Base-by-base conservation (phyloP, 2,113 vertebrate genomes). In the Odontesthes bonariensis region DNA sequence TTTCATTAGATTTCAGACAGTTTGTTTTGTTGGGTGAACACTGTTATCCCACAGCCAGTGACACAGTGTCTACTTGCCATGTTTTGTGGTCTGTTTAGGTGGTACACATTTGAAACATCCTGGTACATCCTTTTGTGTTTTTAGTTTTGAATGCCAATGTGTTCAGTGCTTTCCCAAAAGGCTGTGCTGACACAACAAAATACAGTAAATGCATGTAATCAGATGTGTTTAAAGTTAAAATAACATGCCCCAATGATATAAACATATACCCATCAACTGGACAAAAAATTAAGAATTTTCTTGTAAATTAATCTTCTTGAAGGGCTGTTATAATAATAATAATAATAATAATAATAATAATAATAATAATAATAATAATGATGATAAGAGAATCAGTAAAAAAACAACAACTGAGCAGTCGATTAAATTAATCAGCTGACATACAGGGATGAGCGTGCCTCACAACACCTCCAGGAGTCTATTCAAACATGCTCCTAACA, bases 1-100 rank as follows among this genome's bases (percentile, higher is more conserved):
- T 79, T 87, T 72, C 51, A 81, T 81, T 65, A 63, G 47, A 61
- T 12, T 57, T 13, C 19, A 27, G 27, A 1, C 27, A 27, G 27
- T 27, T 75, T 53, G 64, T 63, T 54, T 75, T 12, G 17, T 33
- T 73, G 40, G 22, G 27, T 69, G 16, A 44, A 54, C 20, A 55
- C 35, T 33, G 59, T 61, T 61, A 2, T 1, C 72, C 32, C 47
- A 66, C 42, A 71, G 66, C 51, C 51, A 52, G 51, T 52, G n/a
- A 52, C 14, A 55, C 22, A 4, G 22, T 22, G 9, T 10, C 22
- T 76, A 40, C n/a, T 33, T 6, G 5, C 61, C 20, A 27, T 58
- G 17, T 61, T 69, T 72, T 44, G n/a, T 57, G n/a, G 52, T 59
- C 17, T 63, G 19, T 58, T 51, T 22, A 51, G 40, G 9, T 23